A percentile compares a stretch with the other conserved stretches of the same genome.
phyloP scores from a whole-genome alignment of 2,888 invertebrate species.

The Mythimna lalbum region DNA sequence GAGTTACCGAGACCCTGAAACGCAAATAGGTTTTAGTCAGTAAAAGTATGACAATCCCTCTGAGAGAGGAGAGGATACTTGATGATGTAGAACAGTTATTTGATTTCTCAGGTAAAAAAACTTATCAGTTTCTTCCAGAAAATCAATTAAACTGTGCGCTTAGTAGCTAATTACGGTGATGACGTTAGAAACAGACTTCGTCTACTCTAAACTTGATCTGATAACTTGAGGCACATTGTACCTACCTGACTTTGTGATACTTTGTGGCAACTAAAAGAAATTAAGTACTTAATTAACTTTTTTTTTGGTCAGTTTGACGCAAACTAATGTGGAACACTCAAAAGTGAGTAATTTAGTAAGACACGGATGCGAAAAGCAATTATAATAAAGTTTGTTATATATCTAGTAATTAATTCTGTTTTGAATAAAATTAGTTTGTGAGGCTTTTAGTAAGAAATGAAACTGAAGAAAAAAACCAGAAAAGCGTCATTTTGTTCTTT shows the following conservation, averaged over 20 bases:
- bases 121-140: no score
- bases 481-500: neutral
- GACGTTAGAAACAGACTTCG: no score
- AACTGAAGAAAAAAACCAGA: neutral
- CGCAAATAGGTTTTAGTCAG: no score
- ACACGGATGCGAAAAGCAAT: conserved; percentile 46
- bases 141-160: no score
- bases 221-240: neutral
- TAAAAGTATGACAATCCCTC: no score
- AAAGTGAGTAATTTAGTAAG: conserved; percentile 34
- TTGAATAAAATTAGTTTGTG: neutral
- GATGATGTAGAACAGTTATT: no score
- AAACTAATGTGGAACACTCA: conserved; percentile 31
- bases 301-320: conserved; percentile 11
- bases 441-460: no score
- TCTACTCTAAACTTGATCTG: neutral
- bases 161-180: no score
- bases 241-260: neutral
- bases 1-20: no score
- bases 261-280: neutral
- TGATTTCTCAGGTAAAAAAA: no score
- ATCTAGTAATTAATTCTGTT: conserved; percentile 29
- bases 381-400: conserved; percentile 19
- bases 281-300: neutral
- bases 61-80: no score